Conservation (phyloP, 2,888 invertebrate species). For the Pandemis corylana region DNA sequence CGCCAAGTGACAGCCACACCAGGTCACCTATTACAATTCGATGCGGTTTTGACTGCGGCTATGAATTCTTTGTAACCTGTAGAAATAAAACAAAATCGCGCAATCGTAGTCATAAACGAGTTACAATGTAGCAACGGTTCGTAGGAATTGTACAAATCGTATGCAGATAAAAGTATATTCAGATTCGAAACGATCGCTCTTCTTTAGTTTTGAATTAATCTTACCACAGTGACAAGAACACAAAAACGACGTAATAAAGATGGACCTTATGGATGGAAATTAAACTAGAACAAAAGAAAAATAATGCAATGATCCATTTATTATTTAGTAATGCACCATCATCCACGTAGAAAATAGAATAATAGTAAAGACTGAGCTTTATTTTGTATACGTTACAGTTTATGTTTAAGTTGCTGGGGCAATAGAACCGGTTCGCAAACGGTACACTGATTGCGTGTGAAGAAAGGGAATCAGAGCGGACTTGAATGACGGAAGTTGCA, state of each 20-base stretch:
- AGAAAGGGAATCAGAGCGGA: slow-evolving; percentile 7
- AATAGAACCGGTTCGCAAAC: slow-evolving; percentile 26
- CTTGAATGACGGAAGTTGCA: slow-evolving; percentile 11
- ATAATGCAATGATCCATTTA: neutral
- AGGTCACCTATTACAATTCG: slow-evolving; percentile 9
- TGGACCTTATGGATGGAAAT: neutral
- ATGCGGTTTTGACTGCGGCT: slow-evolving; percentile 10
- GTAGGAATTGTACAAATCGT: neutral
- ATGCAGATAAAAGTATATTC: neutral
- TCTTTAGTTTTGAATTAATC: too few relatives aligned
- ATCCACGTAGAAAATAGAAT: neutral
- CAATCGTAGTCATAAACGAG: neutral
- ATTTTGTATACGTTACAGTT: neutral
- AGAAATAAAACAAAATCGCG: slow-evolving; percentile 4
- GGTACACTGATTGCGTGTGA: slow-evolving; percentile 30
- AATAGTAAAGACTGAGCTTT: neutral
- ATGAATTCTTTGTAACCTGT: neutral
- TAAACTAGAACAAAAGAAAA: neutral
- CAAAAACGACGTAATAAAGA: too few relatives aligned
- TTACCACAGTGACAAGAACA: too few relatives aligned
- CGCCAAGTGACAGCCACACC: slow-evolving; percentile 3
- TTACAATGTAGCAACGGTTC: neutral
- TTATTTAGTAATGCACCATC: neutral
- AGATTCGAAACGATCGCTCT: neutral
- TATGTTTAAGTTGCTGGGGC: neutral